These are phyloP conservation scores for Reticulitermes speratus DNA, from an alignment of 1,140 invertebrate genomes.

Conservation along the genomic window DNA sequence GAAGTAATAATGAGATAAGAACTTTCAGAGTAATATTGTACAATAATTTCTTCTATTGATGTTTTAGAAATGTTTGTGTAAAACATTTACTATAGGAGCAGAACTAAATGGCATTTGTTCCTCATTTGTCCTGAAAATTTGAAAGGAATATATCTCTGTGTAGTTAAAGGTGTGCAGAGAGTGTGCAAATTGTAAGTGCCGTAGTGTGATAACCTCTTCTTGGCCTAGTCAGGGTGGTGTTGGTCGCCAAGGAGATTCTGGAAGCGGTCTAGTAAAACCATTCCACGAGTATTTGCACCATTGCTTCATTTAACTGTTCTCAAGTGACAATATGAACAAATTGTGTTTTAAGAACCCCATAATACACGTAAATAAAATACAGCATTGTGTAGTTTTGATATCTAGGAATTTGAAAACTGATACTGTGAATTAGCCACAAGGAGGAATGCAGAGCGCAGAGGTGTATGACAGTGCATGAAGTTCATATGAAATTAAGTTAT, in stretches of 20 bases:
- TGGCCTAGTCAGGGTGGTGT: background rate
- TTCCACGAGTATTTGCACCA: background rate
- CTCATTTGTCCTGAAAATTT: background rate
- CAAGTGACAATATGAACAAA: background rate
- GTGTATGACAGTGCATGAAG: background rate
- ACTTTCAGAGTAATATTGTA: background rate
- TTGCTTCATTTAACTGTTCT: background rate
- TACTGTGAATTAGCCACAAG: background rate
- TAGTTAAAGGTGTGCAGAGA: background rate
- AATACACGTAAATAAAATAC: background rate
- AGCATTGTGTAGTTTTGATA: background rate
- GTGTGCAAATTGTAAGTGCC: background rate
- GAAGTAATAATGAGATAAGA: background rate
- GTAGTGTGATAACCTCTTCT: background rate
- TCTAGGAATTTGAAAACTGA: background rate
- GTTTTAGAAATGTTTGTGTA: slow-evolving; percentile 16
- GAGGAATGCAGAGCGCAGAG: background rate
- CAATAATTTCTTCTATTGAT: slow-evolving; percentile 13
- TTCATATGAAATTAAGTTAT: background rate
- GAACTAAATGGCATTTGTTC: background rate
- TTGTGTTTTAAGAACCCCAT: background rate
- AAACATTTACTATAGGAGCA: background rate
- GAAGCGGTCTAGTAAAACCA: background rate
- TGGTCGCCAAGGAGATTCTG: background rate
- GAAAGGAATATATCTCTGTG: background rate